Evolutionary conservation across 2,797 vertebrate species (phyloP), one percentile per base, ranked within the genome.

Genomic region (Vireo griseus): DNA sequence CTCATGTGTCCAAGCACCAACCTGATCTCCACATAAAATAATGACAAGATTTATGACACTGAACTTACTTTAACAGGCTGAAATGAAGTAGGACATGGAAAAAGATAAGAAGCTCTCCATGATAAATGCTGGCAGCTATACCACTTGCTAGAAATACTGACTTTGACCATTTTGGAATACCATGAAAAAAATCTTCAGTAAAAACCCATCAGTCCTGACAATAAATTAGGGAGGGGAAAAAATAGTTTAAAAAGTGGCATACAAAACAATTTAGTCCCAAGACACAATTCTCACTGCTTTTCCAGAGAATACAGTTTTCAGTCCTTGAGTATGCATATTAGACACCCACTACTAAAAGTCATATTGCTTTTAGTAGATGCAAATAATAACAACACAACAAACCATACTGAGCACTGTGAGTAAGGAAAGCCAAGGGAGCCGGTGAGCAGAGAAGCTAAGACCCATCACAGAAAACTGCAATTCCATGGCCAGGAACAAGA

Each of bases 211-310:
- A 31, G 18, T 59, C 17, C 31, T 47, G 16, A 81, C 42, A 73
- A 48, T 31, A 58, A 73, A 76, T 12, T 42, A 25, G 13, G 5
- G 17, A 42, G 8, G 33, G 3, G 2, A 13, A 78, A n/a, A 55
- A 73, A 58, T 29, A 39, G 61, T 35, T 25, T 16, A 50, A 90
- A 37, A 10, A 89, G 51, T n/a, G 40, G 54, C 51, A 75, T 44
- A 91, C n/a, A 84, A 81, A 72, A 68, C 48, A 86, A 91, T 73
- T 91, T 51, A 67, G 80, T 61, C 61, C 86, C 28, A 31, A 86
- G 68, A 66, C 7, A 2, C 44, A 76, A 77, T 88, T 51, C 65
- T 65, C 66, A 42, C 10, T 81, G 42, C 39, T 67, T 16, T 72
- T 39, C 50, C 76, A 68, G 6, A 82, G 45, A 76, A 48, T 7